Base-by-base conservation (phyloP, 2,797 vertebrate species). In the Coluber constrictor region DNA sequence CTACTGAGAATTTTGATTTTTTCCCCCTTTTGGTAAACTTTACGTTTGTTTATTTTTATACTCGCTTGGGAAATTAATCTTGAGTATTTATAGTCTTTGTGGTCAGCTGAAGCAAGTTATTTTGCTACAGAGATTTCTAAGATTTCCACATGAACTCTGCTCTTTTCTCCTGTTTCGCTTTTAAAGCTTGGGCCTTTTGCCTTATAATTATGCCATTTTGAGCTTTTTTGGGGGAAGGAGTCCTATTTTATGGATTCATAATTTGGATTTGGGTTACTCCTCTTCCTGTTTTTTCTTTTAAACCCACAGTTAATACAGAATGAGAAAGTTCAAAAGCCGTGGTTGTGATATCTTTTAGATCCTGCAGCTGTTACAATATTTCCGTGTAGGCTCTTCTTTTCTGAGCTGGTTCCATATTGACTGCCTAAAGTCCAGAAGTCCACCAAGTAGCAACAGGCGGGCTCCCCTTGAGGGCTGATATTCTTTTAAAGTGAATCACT, bases 61-160 rank as follows among this genome's bases (percentile, higher is more conserved):
- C 63, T 23, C n/a, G 27, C 92, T 88, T 93, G 92, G 90, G 92
- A 90, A 93, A 93, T 93, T 93, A 93, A 93, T 93, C 86, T 43
- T 15, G 86, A 47, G 86, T 93, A 93, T 93, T 93, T 93, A 91
- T 93, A 93, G 92, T 57, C 37, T 79, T 79, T 93, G 89, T 91
- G 92, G 92, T 91, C 27, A 56, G 90, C 90, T 12, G 15, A 55
- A 13, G 25, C 13, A 43, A 79, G 86, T 88, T 93, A 93, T 88
- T 91, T 93, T 93, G 55, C 37, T 29, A 37, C 27, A 70, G 88
- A 90, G 54, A 93, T 93, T 93, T 93, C 90, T 74, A 79, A 90
- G 86, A 83, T 91, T 91, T 93, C 92, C 90, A 79, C 63, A 60
- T 91, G 74, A 74, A 61, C 61, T 90, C 29, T 91, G 88, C 18